Evolutionary conservation across 2,888 invertebrate species (phyloP), one percentile per base, ranked within the genome.

Genomic region (Dicyrtoma fusca): DNA sequence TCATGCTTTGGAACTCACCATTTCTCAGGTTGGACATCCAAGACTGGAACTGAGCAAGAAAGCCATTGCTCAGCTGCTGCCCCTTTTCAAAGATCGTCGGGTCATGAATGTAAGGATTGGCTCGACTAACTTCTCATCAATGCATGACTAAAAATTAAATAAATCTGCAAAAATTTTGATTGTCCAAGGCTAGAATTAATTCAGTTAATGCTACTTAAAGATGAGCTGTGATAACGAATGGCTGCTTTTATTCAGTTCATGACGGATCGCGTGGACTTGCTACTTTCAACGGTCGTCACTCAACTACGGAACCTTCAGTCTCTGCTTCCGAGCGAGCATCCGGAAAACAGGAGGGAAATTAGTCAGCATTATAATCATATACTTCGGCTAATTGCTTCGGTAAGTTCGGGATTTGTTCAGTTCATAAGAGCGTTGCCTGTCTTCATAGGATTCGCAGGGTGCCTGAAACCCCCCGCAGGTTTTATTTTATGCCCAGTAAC

Each of bases 21-120:
- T 53, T 19, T 17, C 53, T 23, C 53, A 53, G 21, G 19, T 53
- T 53, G 19, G 53, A 17, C 53, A 53, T 53, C 53, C 53, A 11
- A 3, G 21, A 3, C 13, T 53, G 13, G 53, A 53, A 25, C 14
- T 13, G 23, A 57, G 57, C 25, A 57, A 25, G 13, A 26, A 57
- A 25, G 57, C 23, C 10, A 14, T 21, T 57, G 14, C 14, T 23
- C 57, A 25, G 11, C 57, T 25, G 1, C 13, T 11, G 14, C 57
- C 21, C 6, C 1, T 53, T 21, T 53, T n/a, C 53, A n/a, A 23
- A 19, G 53, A 53, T 23, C n/a, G 53, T 10, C 17, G 21, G 6
- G 21, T 53, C 6, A 21, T 23, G 17, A 19, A 21, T 19, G 53
- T 53, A 53, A 53, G 53, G 17, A 10, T 14, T 8, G 34, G 34